Evolutionary conservation across 2,797 vertebrate genomes (phyloP), one percentile per base, ranked within the genome.

Genomic region (Loris lydekkerianus): DNA sequence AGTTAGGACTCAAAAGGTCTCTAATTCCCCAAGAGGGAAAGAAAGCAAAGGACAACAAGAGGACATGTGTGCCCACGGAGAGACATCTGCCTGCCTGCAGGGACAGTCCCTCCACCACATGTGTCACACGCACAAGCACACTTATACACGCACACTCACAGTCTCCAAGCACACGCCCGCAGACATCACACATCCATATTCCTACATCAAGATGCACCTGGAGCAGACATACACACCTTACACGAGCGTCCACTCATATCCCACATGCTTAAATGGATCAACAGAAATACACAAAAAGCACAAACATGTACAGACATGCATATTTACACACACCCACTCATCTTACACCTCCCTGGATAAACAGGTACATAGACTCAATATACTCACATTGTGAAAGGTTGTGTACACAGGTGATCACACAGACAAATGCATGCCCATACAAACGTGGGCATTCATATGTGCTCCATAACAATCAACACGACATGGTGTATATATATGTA

Each of bases 1-100:
- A 76, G 87, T 56, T 56, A 67, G n/a, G 60, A 70, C 86, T 76
- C 34, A 82, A 77, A 96, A 61, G 14, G 53, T 72, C 78, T 81
- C 43, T 82, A 56, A 63, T 83, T 90, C 90, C 40, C 60, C 86
- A 69, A 65, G 60, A 77, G 34, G 77, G 72, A 91, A 85, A 75
- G 58, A 63, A 40, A 96, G n/a, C 43, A 90, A 90, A 86, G 43
- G 37, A 20, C 17, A 21, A 69, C 1, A 6, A 31, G 40, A 53
- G 21, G 43, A 3, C 5, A 14, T 27, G 9, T 27, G 23, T 29
- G 17, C 21, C 10, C 53, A 9, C 2, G 31, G 69, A 43, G 8
- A 73, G 46, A 49, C 23, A 37, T 17, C 25, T 40, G 15, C 8
- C 76, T 37, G 29, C 4, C 10, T 10, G 6, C 40, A 7, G 0